A percentile compares a stretch with the other conserved stretches of the same genome.
phyloP scores from a whole-genome alignment of 2,888 invertebrate species.

The Sclerodermus sp. region DNA sequence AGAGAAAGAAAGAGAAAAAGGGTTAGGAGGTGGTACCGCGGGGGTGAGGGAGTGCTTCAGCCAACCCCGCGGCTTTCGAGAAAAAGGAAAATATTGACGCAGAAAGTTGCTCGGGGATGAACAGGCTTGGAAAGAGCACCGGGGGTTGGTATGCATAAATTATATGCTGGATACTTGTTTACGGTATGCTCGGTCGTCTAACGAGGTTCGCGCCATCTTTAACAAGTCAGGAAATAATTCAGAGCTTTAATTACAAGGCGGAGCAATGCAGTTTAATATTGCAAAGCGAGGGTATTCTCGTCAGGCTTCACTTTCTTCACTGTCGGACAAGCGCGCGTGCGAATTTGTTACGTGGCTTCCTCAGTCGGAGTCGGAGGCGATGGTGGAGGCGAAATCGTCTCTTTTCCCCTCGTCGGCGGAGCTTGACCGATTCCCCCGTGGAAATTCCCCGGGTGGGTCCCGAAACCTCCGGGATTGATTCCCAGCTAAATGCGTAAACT shows the following conservation, averaged over 20 bases:
- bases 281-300: conserved; percentile 18
- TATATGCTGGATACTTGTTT: conserved; percentile 35
- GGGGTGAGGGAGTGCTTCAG: too few species aligned
- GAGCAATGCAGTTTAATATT: conserved; percentile 39
- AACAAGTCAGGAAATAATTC: conserved; percentile 49
- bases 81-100: background rate
- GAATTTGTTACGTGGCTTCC: background rate
- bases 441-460: too few species aligned
- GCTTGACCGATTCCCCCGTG: too few species aligned
- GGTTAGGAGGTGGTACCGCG: background rate
- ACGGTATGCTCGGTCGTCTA: conserved; percentile 34
- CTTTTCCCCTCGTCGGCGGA: too few species aligned
- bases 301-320: conserved; percentile 26
- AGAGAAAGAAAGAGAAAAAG: background rate
- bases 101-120: background rate
- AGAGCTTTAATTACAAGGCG: conserved; percentile 48
- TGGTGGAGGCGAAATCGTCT: too few species aligned
- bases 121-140: background rate
- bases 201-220: conserved; percentile 45
- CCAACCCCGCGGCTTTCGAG: too few species aligned
- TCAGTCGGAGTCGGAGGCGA: too few species aligned
- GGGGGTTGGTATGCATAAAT: conserved; percentile 33
- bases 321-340: conserved; percentile 30
- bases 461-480: too few species aligned
- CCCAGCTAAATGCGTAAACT: too few species aligned